Evolutionary conservation across 1,140 invertebrate genomes (phyloP), one percentile per base, ranked within the genome.

Genomic region (Conus betulinus): DNA sequence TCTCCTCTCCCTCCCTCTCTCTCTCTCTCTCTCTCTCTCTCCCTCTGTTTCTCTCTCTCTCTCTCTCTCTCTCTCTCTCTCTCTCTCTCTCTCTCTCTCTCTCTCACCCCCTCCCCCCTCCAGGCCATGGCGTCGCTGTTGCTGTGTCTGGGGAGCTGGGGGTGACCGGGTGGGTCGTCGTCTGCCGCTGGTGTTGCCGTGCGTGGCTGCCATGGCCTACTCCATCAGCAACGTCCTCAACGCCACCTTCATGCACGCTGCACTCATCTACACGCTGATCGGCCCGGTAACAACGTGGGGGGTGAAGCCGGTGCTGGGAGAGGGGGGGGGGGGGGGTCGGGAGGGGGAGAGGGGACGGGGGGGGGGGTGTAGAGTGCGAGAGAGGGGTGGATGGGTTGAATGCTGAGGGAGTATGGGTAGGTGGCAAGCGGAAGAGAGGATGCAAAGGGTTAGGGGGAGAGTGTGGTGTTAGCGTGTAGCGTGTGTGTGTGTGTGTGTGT

Each of bases 171-270:
- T 97, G 96, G 96, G 97, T 52, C 96, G 96, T 88, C 98, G 98
- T 93, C 97, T 97, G 10, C 98, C 97, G 91, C 97, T 98, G 96
- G 95, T 98, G 0, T 93, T 98, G 57, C 97, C 98, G 0, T 97
- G 98, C 85, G 95, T 98, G 67, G 97, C 97, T 0, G 97, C 98
- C 91, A 97, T 98, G 88, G 92, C 98, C 15, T 97, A 97, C 8
- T 97, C 97, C 82, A 95, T 98, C 5, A 97, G 97, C 15, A 96
- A 98, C 2, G 97, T 98, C 87, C 92, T 98, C 0, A 97, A 97
- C 93, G 97, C 97, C 4, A 91, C 96, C 23, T 93, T 93, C 63
- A 87, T 92, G 13, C 67, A 93, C 7, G 86, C 91, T 27, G 91
- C 92, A 27, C 90, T 95, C 13, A 87, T 82, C 15, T 94, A 92